Percentiles rank a stretch among this genome's conserved stretches.
Conservation (phyloP, 2,888 invertebrate genomes). For the Epinotia demarniana region DNA sequence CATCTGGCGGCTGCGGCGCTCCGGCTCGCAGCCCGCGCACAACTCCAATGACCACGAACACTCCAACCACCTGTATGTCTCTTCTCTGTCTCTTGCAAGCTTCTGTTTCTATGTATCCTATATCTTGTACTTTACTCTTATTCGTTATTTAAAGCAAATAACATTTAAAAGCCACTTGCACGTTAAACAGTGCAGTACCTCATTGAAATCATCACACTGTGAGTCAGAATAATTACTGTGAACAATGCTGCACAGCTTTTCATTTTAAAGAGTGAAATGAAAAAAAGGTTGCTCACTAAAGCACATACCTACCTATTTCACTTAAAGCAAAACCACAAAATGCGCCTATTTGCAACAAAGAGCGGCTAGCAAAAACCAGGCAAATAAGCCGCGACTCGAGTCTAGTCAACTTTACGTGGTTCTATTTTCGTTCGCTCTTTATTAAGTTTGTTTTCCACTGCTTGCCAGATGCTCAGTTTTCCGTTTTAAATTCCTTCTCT, state of each 20-base stretch:
- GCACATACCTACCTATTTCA: conserved; percentile 45
- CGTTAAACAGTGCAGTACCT: not conserved
- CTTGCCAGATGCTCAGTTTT: conserved; percentile 61
- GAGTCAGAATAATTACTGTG: conserved; percentile 12
- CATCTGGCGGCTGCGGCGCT: conserved; percentile 87
- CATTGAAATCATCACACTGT: not conserved
- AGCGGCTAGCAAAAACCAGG: conserved; percentile 53
- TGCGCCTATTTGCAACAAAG: conserved; percentile 54
- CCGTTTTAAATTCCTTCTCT: conserved; percentile 65
- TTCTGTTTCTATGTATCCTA: conserved; percentile 54
- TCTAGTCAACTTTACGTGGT: conserved; percentile 55
- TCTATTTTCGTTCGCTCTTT: conserved; percentile 62
- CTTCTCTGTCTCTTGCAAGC: conserved; percentile 70
- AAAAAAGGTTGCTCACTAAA: conserved; percentile 21
- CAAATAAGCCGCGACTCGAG: conserved; percentile 57
- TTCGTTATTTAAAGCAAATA: not conserved
- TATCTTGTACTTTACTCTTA: conserved; percentile 40
- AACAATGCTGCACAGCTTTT: conserved; percentile 28
- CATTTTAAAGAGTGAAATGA: conserved; percentile 19
- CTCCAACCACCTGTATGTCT: conserved; percentile 83
- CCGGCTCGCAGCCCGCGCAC: conserved; percentile 81
- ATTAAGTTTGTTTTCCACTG: conserved; percentile 64
- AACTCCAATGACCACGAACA: conserved; percentile 83
- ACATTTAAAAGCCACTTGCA: not conserved
- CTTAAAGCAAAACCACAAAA: conserved; percentile 48